These are phyloP conservation scores for Camptogramma bilineatum DNA, from an alignment of 2,888 invertebrate genomes.

Conservation along the genomic window DNA sequence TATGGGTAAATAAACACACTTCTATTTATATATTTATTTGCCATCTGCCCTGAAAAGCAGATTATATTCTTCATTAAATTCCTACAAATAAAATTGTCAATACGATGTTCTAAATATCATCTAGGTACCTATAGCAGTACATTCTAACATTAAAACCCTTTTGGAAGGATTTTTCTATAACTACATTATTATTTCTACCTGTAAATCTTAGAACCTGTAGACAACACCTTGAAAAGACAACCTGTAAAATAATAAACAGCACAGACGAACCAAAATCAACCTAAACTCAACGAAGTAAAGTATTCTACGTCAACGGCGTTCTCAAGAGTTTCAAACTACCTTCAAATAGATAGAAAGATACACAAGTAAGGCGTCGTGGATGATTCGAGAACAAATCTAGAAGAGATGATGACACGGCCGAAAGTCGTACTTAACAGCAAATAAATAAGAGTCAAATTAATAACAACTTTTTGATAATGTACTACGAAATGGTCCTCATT, in stretches of 20 bases:
- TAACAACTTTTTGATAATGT: constrained; percentile 11
- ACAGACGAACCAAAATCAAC: constrained; percentile 50
- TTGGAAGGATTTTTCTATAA: not conserved
- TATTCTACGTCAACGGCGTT: constrained; percentile 72
- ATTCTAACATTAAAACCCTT: not conserved
- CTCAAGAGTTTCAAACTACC: constrained; percentile 75
- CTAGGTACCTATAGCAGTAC: not conserved
- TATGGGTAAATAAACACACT: constrained; percentile 8
- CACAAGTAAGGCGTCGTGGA: constrained; percentile 84
- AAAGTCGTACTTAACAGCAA: constrained; percentile 31
- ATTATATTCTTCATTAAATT: not conserved
- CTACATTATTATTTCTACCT: constrained; percentile 6
- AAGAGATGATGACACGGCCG: constrained; percentile 57
- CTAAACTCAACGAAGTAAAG: constrained; percentile 66
- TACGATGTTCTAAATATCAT: not conserved
- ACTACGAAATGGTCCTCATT: constrained; percentile 9
- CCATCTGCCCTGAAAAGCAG: not conserved
- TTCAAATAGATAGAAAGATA: constrained; percentile 79
- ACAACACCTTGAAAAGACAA: constrained; percentile 50
- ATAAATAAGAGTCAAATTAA: constrained; percentile 28
- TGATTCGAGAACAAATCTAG: constrained; percentile 74
- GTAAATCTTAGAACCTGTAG: constrained; percentile 19
- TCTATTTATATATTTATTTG: not conserved
- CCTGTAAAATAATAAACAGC: constrained; percentile 52
- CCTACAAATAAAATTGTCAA: constrained; percentile 1